phyloP scores from a whole-genome alignment of 2,888 invertebrate species.

The Phyto melanocephala region DNA sequence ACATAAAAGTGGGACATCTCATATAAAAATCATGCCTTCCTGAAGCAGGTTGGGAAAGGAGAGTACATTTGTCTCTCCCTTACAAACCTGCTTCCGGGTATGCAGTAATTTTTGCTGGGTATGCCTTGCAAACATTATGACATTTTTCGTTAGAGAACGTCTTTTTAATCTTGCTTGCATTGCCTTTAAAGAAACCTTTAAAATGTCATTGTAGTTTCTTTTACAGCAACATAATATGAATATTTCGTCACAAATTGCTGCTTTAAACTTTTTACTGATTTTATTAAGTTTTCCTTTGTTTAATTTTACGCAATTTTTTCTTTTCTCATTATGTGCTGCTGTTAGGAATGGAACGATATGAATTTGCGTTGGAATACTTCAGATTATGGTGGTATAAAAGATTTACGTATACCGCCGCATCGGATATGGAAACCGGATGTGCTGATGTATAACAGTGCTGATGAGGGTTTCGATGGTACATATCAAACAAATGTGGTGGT shows the following conservation, averaged over 20 bases:
- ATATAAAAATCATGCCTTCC: no score
- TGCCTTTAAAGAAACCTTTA: not conserved
- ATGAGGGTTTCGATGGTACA: constrained; percentile 99
- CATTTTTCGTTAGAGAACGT: not conserved
- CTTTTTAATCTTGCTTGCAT: not conserved
- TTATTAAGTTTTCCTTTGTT: not conserved
- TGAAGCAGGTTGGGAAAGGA: no score
- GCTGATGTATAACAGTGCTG: constrained; percentile 99
- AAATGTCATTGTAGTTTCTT: not conserved
- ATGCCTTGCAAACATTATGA: not conserved
- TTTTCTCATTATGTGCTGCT: constrained; percentile 67
- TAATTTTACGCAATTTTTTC: not conserved
- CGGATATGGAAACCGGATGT: constrained; percentile 99
- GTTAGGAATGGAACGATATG: constrained; percentile 98
- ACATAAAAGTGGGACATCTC: no score
- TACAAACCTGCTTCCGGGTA: no score
- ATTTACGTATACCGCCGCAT: constrained; percentile 96
- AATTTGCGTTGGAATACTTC: constrained; percentile 98
- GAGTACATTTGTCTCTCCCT: no score
- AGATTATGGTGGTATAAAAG: constrained; percentile 97
- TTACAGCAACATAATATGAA: not conserved
- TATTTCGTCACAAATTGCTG: not conserved
- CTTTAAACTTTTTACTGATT: not conserved
- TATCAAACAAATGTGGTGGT: constrained; percentile 99
- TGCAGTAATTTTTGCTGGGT: no score